Conservation (phyloP, 1,140 invertebrate species). For the Eriosoma lanigerum region DNA sequence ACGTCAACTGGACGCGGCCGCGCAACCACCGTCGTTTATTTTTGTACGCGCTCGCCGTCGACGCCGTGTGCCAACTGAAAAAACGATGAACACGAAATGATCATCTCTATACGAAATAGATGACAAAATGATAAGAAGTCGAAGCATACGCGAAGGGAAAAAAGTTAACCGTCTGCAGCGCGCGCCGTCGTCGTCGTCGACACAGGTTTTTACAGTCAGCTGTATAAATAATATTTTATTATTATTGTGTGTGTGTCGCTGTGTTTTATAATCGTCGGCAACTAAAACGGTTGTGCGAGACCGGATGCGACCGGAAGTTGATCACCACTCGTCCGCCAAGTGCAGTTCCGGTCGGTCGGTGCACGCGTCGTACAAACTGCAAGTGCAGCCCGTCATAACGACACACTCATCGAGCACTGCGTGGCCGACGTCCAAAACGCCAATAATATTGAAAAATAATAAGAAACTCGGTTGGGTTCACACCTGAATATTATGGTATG, state of each 20-base stretch:
- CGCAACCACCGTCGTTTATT: constrained; percentile 18
- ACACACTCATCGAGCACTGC: not conserved
- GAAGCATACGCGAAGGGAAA: not conserved
- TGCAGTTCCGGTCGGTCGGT: not conserved
- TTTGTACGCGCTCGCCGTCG: constrained; percentile 38
- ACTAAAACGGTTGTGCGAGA: not conserved
- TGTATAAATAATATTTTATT: not conserved
- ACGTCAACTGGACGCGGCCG: not conserved
- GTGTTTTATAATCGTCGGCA: not conserved
- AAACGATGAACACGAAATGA: not conserved
- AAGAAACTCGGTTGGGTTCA: too few species aligned
- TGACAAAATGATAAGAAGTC: too few species aligned
- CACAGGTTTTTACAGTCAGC: constrained; percentile 16
- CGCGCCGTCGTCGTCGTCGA: not conserved
- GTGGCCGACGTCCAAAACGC: constrained; percentile 2
- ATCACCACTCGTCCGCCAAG: too few species aligned
- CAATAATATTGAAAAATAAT: too few species aligned
- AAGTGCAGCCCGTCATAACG: not conserved
- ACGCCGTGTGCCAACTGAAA: constrained; percentile 32
- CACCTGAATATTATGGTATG: too few species aligned
- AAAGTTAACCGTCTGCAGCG: not conserved
- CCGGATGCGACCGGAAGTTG: constrained; percentile 8
- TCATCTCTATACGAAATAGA: not conserved
- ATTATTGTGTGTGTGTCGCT: not conserved
- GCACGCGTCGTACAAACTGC: not conserved